phyloP scores from a whole-genome alignment of 2,888 invertebrate species.

The Xanthostigma xanthostigma region DNA sequence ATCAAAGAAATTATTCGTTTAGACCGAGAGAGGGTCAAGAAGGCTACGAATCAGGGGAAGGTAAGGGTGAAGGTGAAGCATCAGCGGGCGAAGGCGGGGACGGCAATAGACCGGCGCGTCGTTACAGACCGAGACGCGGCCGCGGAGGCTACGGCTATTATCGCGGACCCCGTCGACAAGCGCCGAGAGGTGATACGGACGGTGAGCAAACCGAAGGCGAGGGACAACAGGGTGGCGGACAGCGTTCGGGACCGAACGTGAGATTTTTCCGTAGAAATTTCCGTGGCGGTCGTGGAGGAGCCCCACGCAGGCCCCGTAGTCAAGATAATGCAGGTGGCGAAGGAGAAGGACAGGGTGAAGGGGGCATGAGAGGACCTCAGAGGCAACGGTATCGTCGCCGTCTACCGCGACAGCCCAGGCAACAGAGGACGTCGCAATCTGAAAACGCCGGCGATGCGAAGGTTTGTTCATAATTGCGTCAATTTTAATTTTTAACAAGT shows the following conservation, averaged over 20 bases:
- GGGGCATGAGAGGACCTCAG: conserved; percentile 26
- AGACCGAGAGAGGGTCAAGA: conserved; percentile 10
- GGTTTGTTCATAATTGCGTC: conserved; percentile 13
- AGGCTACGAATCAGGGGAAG: conserved; percentile 24
- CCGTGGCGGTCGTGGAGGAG: conserved; percentile 49
- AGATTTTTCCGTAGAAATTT: conserved; percentile 64
- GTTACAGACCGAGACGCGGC: conserved; percentile 32
- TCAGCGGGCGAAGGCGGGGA: conserved; percentile 27
- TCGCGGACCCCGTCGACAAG: conserved; percentile 30
- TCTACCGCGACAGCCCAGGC: conserved; percentile 15
- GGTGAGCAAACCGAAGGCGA: conserved; percentile 24
- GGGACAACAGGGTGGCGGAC: conserved; percentile 24
- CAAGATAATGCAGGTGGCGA: conserved; percentile 33
- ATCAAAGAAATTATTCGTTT: neutral
- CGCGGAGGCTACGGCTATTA: conserved; percentile 28
- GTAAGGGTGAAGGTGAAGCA: conserved; percentile 23
- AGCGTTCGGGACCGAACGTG: conserved; percentile 33
- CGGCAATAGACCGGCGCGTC: conserved; percentile 26
- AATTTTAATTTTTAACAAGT: neutral
- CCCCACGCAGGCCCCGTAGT: conserved; percentile 36
- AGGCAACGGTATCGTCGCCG: conserved; percentile 32
- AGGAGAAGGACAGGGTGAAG: conserved; percentile 28
- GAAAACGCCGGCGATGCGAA: conserved; percentile 23
- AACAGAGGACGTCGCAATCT: conserved; percentile 28
- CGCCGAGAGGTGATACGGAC: conserved; percentile 21